A percentile compares a stretch with the other conserved stretches of the same genome.
phyloP scores from a whole-genome alignment of 2,113 vertebrate genomes.

The Euleptes europaea region DNA sequence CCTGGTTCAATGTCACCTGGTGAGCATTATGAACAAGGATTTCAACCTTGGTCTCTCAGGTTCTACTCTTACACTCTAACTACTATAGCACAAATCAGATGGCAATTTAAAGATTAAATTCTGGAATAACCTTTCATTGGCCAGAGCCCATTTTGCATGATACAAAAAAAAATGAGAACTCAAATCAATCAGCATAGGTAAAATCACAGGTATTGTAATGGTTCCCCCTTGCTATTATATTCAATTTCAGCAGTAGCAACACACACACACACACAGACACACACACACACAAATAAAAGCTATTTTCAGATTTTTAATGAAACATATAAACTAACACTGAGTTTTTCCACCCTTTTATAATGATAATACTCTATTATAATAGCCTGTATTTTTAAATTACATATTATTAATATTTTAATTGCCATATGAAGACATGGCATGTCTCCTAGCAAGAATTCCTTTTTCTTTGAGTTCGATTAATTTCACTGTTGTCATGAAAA shows the following conservation, averaged over 20 bases:
- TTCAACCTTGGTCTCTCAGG: no score
- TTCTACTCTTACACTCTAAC: no score
- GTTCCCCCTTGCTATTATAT: neutral
- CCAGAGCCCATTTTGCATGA: neutral
- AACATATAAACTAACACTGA: neutral
- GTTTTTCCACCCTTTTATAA: slow-evolving; percentile 19
- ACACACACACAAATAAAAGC: neutral
- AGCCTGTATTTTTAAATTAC: slow-evolving; percentile 21
- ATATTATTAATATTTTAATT: slow-evolving; percentile 8
- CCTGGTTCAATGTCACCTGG: no score
- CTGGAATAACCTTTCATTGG: neutral
- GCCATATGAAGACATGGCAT: neutral
- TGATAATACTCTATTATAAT: neutral
- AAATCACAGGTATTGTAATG: neutral
- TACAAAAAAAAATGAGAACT: neutral
- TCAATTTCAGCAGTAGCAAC: neutral
- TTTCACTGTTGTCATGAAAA: neutral
- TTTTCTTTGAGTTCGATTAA: slow-evolving; percentile 1
- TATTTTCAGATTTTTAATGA: slow-evolving; percentile 6
- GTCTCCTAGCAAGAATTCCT: neutral
- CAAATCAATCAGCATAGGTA: neutral
- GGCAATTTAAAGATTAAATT: neutral
- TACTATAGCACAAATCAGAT: neutral
- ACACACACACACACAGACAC: neutral
- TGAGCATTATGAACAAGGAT: no score